Conservation (phyloP, 2,113 vertebrate genomes). For the Lichenostomus cassidix region DNA sequence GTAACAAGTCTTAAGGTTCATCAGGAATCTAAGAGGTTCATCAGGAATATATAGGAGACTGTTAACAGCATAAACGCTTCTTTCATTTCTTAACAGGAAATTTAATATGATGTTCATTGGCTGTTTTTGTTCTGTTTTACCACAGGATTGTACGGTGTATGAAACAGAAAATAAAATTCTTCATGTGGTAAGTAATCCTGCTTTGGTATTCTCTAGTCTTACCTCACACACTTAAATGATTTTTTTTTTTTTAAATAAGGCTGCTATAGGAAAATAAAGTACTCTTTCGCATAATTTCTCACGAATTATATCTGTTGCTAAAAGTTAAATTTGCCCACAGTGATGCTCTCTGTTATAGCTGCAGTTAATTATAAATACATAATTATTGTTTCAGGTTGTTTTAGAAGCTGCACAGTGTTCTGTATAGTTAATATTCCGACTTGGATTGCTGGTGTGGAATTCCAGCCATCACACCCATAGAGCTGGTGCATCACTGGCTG, state of each 20-base stretch:
- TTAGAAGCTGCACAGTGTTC: not conserved
- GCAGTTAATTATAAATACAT: not conserved
- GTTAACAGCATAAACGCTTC: not conserved
- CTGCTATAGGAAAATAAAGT: not conserved
- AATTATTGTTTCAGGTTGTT: not conserved
- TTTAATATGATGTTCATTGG: not conserved
- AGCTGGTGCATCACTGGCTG: not conserved
- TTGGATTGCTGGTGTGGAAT: not conserved
- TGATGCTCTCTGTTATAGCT: not conserved
- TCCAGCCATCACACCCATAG: not conserved
- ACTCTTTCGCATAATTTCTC: not conserved
- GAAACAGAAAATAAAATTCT: slow-evolving; percentile 93
- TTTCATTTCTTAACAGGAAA: not conserved
- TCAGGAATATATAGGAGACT: not conserved
- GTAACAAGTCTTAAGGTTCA: not conserved
- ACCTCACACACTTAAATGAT: not conserved
- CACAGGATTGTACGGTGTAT: slow-evolving; percentile 89
- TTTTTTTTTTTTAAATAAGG: not conserved
- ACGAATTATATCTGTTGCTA: not conserved
- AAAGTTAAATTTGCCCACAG: not conserved
- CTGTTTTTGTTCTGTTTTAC: not conserved
- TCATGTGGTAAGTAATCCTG: slow-evolving; percentile 84
- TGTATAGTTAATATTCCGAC: not conserved
- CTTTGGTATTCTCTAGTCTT: not conserved
- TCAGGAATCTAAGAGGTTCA: not conserved